A percentile compares a stretch with the other conserved stretches of the same genome.
Evolutionary conservation across 2,797 vertebrate species (phyloP).

Genomic region (Scolopax bukidnonensis): DNA sequence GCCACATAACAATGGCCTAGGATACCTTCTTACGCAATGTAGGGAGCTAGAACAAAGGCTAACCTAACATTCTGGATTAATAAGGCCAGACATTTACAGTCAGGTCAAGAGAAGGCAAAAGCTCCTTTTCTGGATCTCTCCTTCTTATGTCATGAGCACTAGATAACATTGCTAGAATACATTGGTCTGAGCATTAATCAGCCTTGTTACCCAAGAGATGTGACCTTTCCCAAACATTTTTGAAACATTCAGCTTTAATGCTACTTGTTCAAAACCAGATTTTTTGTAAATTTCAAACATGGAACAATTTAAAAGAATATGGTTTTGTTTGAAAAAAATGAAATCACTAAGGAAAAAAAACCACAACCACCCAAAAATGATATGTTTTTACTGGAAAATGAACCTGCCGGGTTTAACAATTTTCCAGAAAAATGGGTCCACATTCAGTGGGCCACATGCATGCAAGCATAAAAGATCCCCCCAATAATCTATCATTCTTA

Average conservation of each 20-base stretch:
- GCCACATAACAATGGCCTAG: neutral
- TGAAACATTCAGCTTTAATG: neutral
- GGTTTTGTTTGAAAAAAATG: neutral
- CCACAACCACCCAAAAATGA: neutral
- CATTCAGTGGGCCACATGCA: neutral
- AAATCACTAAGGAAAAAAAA: neutral
- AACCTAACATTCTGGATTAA: neutral
- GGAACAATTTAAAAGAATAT: neutral
- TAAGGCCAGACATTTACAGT: neutral
- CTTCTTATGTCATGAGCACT: neutral
- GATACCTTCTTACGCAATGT: neutral
- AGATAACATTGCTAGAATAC: neutral
- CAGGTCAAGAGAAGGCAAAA: neutral
- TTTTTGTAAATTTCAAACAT: neutral
- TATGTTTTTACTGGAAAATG: neutral
- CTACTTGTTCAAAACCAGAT: neutral
- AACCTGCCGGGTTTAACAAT: neutral
- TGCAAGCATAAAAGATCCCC: neutral
- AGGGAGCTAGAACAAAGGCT: neutral
- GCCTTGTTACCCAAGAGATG: neutral
- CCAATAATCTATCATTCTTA: neutral
- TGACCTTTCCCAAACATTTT: neutral
- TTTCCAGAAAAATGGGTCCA: neutral
- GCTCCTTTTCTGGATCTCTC: neutral
- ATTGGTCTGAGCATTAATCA: neutral